A percentile compares a stretch with the other conserved stretches of the same genome.
phyloP scores from a whole-genome alignment of 2,113 vertebrate species.

The Ivindomyrus marchei region DNA sequence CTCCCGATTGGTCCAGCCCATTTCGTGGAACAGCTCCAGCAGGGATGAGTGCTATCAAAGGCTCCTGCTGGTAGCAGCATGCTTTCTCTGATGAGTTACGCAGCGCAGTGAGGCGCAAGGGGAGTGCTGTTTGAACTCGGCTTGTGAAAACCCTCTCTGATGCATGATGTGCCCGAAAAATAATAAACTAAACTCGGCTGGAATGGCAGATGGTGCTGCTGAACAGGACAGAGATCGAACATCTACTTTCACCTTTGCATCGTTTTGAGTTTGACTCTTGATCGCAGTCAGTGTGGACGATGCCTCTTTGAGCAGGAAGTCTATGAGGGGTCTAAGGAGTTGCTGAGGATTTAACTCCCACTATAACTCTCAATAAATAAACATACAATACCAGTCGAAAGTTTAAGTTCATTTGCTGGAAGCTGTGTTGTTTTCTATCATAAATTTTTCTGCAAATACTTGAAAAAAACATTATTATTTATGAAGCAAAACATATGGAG shows the following conservation, averaged over 20 bases:
- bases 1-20: slow-evolving; percentile 30
- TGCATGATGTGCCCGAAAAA: slow-evolving; percentile 54
- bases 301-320: background rate
- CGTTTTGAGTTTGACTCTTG: background rate
- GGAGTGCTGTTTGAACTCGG: slow-evolving; percentile 52
- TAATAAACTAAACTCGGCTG: slow-evolving; percentile 56
- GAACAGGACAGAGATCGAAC: slow-evolving; percentile 47
- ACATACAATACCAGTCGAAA: background rate
- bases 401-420: background rate
- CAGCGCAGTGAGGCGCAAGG: slow-evolving; percentile 28
- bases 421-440: background rate
- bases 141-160: slow-evolving; percentile 50
- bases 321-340: background rate
- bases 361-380: background rate
- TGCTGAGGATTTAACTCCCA: background rate
- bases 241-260: slow-evolving; percentile 29
- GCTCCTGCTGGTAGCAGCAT: slow-evolving; percentile 33
- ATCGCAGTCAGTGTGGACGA: background rate
- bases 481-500: background rate
- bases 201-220: slow-evolving; percentile 64
- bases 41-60: slow-evolving; percentile 52
- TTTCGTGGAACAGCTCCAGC: slow-evolving; percentile 54
- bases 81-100: slow-evolving; percentile 45
- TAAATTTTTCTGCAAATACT: background rate
- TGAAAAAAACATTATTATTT: background rate